phyloP scores from a whole-genome alignment of 1,140 invertebrate genomes.

The Hyposmocoma kahamanoa region DNA sequence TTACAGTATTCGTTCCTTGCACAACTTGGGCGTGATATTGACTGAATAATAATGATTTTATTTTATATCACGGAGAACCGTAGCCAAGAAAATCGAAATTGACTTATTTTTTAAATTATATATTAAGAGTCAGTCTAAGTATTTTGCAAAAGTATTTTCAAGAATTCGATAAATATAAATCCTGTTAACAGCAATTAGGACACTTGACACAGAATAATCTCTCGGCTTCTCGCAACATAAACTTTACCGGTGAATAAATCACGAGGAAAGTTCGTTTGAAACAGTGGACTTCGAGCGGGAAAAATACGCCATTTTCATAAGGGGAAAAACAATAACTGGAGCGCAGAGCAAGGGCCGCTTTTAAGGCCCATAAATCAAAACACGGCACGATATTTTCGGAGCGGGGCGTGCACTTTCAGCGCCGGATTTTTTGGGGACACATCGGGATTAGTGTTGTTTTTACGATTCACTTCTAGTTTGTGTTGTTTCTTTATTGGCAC shows the following conservation, averaged over 20 bases:
- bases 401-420: conserved; percentile 47
- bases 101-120: too few relatives aligned
- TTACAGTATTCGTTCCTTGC: too few relatives aligned
- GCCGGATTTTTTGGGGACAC: conserved; percentile 56
- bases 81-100: too few relatives aligned
- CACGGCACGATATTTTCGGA: conserved; percentile 60
- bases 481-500: conserved; percentile 48
- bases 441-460: conserved; percentile 65
- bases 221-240: conserved; percentile 30
- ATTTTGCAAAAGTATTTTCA: too few relatives aligned
- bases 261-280: conserved; percentile 42
- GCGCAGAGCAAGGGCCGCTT: conserved; percentile 55
- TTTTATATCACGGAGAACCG: too few relatives aligned
- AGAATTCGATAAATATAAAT: too few relatives aligned
- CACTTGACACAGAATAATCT: conserved; percentile 20
- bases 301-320: conserved; percentile 65
- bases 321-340: conserved; percentile 65
- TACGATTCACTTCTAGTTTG: conserved; percentile 57
- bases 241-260: conserved; percentile 46
- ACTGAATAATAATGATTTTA: too few relatives aligned
- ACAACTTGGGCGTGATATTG: too few relatives aligned
- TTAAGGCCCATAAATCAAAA: conserved; percentile 69
- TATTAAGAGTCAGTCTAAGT: too few relatives aligned
- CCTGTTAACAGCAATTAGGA: conserved; percentile 15
- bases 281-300: conserved; percentile 38